Evolutionary conservation across 2,113 vertebrate species (phyloP), one percentile per base, ranked within the genome.

Genomic region (Gymnorhina tibicen): DNA sequence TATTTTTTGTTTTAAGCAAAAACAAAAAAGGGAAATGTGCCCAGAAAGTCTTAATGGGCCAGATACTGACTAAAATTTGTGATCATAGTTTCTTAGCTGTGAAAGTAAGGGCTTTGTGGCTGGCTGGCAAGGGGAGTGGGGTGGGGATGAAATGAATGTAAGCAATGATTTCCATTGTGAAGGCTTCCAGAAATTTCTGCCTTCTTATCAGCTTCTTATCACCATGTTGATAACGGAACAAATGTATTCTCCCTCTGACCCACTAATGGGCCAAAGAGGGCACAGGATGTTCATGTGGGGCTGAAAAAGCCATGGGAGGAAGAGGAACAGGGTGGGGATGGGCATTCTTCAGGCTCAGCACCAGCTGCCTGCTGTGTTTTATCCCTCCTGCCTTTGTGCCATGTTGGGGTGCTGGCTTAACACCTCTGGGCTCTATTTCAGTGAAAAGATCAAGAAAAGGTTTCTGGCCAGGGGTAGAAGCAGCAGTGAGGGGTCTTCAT

Each of bases 191-290:
- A 39, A 44, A 64, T 49, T 41, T 80, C 60, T 11, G 27, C 9
- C 16, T 37, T 37, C 17, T 47, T 49, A 16, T 32, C 26, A 30
- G 53, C 7, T 55, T 41, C 17, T 81, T 44, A 50, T 41, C 58
- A 53, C 10, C 3, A 0, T 8, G 8, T 28, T 52, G 30, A 22
- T 17, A 78, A n/a, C 2, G 5, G 47, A 17, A 52, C 14, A n/a
- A 28, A 52, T 24, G 27, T 30, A 12, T n/a, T 32, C 42, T 59
- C 42, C 27, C 11, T 52, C 37, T 42, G 32, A 78, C 19, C 23
- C 32, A 52, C 14, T 13, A 9, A n/a, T 8, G 47, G 56, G 32
- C 46, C 59, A n/a, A 77, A 63, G 37, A 78, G 37, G 59, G 59
- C 59, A 42, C 32, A 28, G 59, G 32, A 22, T 28, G 30, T 28